Evolutionary conservation across 2,888 invertebrate species (phyloP).

Genomic region (Gibbula magus): DNA sequence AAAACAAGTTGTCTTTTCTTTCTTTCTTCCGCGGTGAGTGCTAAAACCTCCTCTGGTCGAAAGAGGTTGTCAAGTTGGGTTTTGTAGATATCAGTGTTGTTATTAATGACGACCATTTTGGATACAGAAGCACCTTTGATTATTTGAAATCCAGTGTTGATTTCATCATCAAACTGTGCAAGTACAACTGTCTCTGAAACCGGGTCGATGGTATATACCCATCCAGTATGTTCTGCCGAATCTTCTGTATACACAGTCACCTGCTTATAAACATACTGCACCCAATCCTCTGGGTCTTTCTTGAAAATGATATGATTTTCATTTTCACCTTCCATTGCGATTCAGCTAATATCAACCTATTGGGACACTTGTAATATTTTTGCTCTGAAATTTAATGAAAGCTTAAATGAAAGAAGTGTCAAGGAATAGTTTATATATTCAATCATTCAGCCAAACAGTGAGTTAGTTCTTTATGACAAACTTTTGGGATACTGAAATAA

Average conservation of each 20-base stretch:
- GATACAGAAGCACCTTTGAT: constrained; percentile 65
- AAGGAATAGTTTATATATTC: too few relatives aligned
- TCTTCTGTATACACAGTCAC: constrained; percentile 65
- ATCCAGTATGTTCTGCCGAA: constrained; percentile 62
- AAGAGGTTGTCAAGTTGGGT: constrained; percentile 58
- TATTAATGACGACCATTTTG: constrained; percentile 57
- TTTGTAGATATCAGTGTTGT: constrained; percentile 48
- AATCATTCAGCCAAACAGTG: too few relatives aligned
- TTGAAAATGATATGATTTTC: constrained; percentile 68
- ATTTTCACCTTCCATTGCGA: constrained; percentile 38
- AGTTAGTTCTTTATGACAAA: too few relatives aligned
- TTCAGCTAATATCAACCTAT: too few relatives aligned
- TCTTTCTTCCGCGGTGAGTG: constrained; percentile 58
- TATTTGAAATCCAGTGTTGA: constrained; percentile 46
- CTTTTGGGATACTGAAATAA: too few relatives aligned
- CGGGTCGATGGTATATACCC: constrained; percentile 73
- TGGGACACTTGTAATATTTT: too few relatives aligned
- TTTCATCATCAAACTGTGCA: constrained; percentile 49
- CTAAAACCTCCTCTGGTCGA: constrained; percentile 41
- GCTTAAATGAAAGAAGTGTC: too few relatives aligned
- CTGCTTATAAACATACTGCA: constrained; percentile 69
- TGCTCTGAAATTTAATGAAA: too few relatives aligned
- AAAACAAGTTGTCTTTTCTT: constrained; percentile 57
- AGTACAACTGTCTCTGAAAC: constrained; percentile 70
- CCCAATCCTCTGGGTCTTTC: constrained; percentile 69